Evolutionary conservation across 2,113 vertebrate species (phyloP).

Genomic region (Lagopus leucura): DNA sequence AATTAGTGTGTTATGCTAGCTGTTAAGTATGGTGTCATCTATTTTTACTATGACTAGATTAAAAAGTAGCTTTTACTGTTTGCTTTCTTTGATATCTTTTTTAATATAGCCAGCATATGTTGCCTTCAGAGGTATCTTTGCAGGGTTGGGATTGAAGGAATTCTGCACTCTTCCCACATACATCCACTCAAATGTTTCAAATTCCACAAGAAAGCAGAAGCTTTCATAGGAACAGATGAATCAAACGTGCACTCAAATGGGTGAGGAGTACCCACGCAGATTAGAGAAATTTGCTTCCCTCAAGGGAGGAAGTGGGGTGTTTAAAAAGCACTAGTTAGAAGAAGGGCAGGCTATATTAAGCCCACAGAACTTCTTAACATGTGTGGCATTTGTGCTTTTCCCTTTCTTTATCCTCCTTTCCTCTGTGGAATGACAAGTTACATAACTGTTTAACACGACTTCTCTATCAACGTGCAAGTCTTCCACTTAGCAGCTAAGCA

Average conservation of each 20-base stretch:
- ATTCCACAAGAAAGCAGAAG: constrained; percentile 29
- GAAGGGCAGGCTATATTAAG: background rate
- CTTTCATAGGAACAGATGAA: constrained; percentile 22
- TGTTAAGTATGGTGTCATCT: background rate
- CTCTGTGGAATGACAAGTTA: background rate
- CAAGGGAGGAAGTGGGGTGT: background rate
- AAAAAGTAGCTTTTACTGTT: constrained; percentile 13
- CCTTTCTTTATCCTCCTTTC: background rate
- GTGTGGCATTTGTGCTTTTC: background rate
- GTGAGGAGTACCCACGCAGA: background rate
- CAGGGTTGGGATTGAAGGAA: constrained; percentile 5
- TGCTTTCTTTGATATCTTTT: background rate
- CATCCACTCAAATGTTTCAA: constrained; percentile 57
- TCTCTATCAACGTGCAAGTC: background rate
- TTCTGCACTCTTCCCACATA: constrained; percentile 22
- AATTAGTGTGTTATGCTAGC: background rate
- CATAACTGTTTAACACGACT: background rate
- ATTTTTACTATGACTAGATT: constrained; percentile 21
- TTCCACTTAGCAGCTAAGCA: background rate
- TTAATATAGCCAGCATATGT: background rate
- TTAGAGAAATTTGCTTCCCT: background rate
- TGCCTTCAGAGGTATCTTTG: background rate
- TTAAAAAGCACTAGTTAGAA: background rate
- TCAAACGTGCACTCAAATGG: background rate
- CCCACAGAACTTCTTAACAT: background rate